Evolutionary conservation across 35 echinoderm and acorn worm genomes (phyloP).

Genomic region (Ophioderma brevispina): DNA sequence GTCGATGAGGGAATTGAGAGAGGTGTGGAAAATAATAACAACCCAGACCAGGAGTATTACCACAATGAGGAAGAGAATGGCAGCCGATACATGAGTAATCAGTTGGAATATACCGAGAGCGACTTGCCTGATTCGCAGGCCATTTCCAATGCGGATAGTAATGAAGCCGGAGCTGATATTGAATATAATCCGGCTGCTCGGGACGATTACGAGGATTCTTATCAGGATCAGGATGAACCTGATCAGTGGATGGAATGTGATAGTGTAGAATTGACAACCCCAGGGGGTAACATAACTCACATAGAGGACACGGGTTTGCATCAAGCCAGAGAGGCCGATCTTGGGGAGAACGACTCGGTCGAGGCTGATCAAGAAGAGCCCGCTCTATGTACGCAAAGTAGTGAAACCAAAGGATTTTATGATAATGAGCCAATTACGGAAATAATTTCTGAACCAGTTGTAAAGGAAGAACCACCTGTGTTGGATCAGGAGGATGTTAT

Average conservation of each 20-base stretch:
- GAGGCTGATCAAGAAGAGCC: conserved; percentile 82
- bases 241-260: conserved; percentile 29
- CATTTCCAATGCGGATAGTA: background rate
- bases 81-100: conserved; percentile 4
- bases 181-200: conserved; percentile 27
- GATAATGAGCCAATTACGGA: background rate
- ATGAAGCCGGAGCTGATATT: background rate
- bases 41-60: conserved; percentile 11
- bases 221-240: background rate
- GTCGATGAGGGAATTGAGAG: conserved; percentile 43
- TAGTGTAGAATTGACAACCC: conserved; percentile 10
- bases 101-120: conserved; percentile 55
- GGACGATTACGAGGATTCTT: background rate
- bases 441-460: background rate
- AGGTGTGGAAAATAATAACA: conserved; percentile 22
- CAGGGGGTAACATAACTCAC: background rate
- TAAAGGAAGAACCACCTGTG: background rate
- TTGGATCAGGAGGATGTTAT: background rate
- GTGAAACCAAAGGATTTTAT: background rate
- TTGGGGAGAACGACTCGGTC: conserved; percentile 68
- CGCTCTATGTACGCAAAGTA: background rate
- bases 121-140: conserved; percentile 7
- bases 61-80: background rate
- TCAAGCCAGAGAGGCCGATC: background rate
- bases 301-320: conserved; percentile 22